Conservation (phyloP, 2,888 invertebrate species). For the Platycheirus rosarum region DNA sequence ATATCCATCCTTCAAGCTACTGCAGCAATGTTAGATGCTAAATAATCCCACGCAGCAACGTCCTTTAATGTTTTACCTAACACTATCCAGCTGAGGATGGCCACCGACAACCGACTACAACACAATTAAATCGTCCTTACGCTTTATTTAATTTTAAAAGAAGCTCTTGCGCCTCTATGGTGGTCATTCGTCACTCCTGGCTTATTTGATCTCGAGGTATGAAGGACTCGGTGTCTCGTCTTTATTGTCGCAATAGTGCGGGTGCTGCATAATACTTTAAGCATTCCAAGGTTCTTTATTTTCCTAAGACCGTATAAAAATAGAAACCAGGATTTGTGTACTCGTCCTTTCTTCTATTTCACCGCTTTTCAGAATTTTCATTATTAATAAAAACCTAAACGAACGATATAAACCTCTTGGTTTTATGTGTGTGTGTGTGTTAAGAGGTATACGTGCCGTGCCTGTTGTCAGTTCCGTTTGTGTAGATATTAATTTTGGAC, state of each 20-base stretch:
- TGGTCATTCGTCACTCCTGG: conserved; percentile 65
- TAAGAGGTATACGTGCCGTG: neutral
- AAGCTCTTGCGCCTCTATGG: conserved; percentile 68
- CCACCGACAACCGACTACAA: neutral
- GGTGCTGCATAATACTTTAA: neutral
- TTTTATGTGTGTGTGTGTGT: conserved; percentile 4
- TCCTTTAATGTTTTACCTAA: conserved; percentile 44
- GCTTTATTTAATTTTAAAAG: conserved; percentile 68
- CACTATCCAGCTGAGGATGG: conserved; percentile 16
- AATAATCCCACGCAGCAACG: conserved; percentile 35
- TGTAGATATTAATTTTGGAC: conserved; percentile 54
- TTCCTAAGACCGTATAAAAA: too few relatives aligned
- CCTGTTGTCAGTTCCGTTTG: neutral
- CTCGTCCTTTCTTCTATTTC: conserved; percentile 1
- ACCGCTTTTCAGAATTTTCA: conserved; percentile 33
- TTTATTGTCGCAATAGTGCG: neutral
- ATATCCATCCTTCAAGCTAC: neutral
- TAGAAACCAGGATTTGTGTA: neutral
- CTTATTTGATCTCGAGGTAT: conserved; percentile 39
- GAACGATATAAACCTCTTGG: conserved; percentile 34
- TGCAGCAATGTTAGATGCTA: conserved; percentile 5
- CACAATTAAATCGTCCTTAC: conserved; percentile 72
- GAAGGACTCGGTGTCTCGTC: conserved; percentile 8
- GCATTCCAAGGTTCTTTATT: too few relatives aligned
- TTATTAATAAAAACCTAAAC: conserved; percentile 1